Conservation (phyloP, 2,113 vertebrate species). For the Corapipo altera region DNA sequence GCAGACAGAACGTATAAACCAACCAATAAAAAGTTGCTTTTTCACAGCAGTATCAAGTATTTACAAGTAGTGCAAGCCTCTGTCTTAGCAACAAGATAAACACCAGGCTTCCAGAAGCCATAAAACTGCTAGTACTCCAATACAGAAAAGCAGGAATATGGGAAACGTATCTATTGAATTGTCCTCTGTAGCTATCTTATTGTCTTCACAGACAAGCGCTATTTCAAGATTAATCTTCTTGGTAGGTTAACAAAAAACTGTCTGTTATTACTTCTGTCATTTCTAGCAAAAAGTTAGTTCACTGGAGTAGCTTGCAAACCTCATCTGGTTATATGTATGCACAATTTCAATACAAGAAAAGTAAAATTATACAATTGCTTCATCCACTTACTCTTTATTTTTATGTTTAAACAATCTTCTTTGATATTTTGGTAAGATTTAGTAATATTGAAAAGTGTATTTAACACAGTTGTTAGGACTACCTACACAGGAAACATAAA, state of each 20-base stretch:
- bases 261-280: background rate
- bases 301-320: background rate
- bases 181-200: background rate
- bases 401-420: background rate
- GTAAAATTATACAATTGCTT: background rate
- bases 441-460: background rate
- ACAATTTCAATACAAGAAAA: background rate
- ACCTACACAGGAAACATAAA: background rate
- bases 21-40: background rate
- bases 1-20: background rate
- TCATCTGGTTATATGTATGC: background rate
- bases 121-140: background rate
- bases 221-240: background rate
- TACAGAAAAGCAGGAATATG: background rate
- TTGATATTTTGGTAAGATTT: background rate
- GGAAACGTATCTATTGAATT: background rate
- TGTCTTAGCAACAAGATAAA: conserved; percentile 39
- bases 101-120: background rate
- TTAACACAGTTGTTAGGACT: background rate
- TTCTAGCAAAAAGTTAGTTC: background rate
- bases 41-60: background rate
- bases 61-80: conserved; percentile 17
- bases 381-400: background rate
- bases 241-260: background rate
- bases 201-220: background rate